These are phyloP conservation scores for Helostoma temminkii DNA, from an alignment of 2,797 vertebrate species.

Conservation along the genomic window DNA sequence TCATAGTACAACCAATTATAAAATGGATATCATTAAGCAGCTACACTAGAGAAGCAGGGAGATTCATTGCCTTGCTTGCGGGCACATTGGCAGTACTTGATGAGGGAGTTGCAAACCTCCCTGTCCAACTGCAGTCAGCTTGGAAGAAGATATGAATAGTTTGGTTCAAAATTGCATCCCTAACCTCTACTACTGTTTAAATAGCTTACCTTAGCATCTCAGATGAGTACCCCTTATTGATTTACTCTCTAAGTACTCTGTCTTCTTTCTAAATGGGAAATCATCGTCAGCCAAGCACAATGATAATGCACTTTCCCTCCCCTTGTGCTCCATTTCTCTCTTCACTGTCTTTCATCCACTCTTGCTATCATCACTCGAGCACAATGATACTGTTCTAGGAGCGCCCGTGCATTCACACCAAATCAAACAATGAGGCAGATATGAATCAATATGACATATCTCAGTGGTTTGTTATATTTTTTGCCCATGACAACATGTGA, in stretches of 20 bases:
- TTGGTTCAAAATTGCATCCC: conserved; percentile 41
- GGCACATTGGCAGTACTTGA: conserved; percentile 34
- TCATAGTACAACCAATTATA: background rate
- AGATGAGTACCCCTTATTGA: conserved; percentile 57
- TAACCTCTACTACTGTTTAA: conserved; percentile 51
- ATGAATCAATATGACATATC: conserved; percentile 33
- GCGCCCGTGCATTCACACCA: conserved; percentile 25
- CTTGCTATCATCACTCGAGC: conserved; percentile 35
- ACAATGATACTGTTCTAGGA: conserved; percentile 32
- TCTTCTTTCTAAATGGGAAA: conserved; percentile 64
- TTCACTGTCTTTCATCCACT: conserved; percentile 40
- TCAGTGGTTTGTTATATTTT: conserved; percentile 26
- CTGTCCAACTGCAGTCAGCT: conserved; percentile 14
- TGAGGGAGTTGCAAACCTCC: background rate
- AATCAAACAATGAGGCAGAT: conserved; percentile 43
- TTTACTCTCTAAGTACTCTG: conserved; percentile 63
- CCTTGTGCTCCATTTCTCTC: conserved; percentile 2
- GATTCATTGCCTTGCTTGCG: conserved; percentile 29
- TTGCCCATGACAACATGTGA: conserved; percentile 28
- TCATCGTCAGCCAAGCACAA: conserved; percentile 60
- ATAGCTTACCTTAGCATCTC: conserved; percentile 41
- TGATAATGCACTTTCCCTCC: conserved; percentile 38
- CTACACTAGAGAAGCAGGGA: background rate
- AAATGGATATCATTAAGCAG: conserved; percentile 7
- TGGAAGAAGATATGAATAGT: conserved; percentile 44